Evolutionary conservation across 2,797 vertebrate genomes (phyloP), one percentile per base, ranked within the genome.

Genomic region (Melanotaenia maccullochi): DNA sequence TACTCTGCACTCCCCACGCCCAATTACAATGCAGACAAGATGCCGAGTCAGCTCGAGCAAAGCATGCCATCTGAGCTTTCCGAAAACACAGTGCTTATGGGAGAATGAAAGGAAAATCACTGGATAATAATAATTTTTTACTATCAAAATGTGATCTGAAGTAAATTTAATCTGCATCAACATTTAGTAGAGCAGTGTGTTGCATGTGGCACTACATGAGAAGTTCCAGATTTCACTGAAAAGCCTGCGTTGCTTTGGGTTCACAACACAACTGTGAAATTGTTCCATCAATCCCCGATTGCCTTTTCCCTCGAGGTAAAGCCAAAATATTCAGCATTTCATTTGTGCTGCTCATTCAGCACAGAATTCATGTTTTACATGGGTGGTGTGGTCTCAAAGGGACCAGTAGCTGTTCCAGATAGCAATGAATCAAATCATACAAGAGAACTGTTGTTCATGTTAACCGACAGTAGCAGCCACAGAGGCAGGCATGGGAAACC

Each of bases 21-120:
- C 77, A 85, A 90, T 91, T 84, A 85, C 78, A 82, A 86, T 76
- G 69, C 75, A 75, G 81, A 85, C 82, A 87, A 84, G 77, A 85
- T 80, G 87, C 89, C 4, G 83, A 87, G 75, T 91, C 90, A 91
- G 89, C 87, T 74, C 71, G 11, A 57, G 84, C 71, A 71, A 71
- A 85, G 72, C 67, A 67, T 85, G 73, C 76, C 71, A 47, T 76
- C 62, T 76, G 62, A 85, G 61, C 60, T 64, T 62, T 76, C 75
- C 63, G 44, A 47, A 32, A 56, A 61, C 78, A 18, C 18, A 1
- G 25, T 24, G 61, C 73, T 67, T 16, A 62, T 20, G 18, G 24
- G 30, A 8, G 25, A 54, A 67, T 14, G 5, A 24, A 73, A 8
- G 22, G 47, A 22, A 64, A 78, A 54, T 65, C 18, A 60, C 33